phyloP scores from a whole-genome alignment of 2,113 vertebrate species.

The Pseudonaja textilis region DNA sequence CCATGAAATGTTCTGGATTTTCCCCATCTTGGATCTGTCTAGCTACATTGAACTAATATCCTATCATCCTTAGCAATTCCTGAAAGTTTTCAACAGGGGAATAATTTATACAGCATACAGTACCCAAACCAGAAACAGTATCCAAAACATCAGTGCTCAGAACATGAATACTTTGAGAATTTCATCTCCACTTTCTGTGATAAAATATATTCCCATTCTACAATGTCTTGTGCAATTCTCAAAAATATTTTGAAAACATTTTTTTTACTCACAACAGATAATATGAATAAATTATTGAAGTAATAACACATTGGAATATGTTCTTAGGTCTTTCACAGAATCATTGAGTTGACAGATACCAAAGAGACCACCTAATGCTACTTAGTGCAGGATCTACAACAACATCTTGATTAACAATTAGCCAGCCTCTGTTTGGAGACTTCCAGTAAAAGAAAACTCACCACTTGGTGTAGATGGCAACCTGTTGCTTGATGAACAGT shows the following conservation, averaged over 20 bases:
- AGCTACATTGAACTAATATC: background rate
- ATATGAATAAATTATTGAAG: background rate
- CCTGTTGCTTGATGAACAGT: background rate
- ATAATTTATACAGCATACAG: background rate
- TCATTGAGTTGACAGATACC: background rate
- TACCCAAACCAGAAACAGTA: background rate
- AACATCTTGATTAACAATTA: background rate
- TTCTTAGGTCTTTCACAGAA: background rate
- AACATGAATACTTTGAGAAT: background rate
- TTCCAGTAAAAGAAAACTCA: background rate
- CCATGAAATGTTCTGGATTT: background rate
- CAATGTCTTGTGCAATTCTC: background rate
- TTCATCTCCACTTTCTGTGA: background rate
- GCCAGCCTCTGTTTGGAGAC: background rate
- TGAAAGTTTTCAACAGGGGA: background rate
- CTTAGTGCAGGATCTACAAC: background rate
- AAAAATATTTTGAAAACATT: background rate
- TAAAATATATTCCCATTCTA: background rate
- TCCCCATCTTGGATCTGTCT: background rate
- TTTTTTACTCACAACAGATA: background rate
- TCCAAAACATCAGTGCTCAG: background rate
- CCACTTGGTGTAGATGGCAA: background rate
- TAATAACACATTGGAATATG: background rate
- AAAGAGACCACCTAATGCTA: background rate
- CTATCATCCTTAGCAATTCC: background rate